These are phyloP conservation scores for Hemiscyllium ocellatum DNA, from an alignment of 2,113 vertebrate genomes.

Conservation along the genomic window DNA sequence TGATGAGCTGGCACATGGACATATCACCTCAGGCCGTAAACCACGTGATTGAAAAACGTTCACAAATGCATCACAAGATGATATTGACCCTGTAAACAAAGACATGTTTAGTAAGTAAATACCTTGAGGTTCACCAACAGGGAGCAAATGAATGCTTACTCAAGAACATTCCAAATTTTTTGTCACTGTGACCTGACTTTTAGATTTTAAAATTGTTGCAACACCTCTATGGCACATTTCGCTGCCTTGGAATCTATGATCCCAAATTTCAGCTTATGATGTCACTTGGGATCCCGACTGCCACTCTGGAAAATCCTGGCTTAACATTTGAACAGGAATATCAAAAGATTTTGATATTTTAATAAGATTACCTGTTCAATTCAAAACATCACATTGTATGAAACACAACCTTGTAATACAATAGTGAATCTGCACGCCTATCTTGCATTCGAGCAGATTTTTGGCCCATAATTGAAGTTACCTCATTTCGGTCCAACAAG, in stretches of 20 bases:
- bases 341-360: not conserved
- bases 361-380: not conserved
- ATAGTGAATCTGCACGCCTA: not conserved
- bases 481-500: not conserved
- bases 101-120: not conserved
- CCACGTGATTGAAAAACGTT: conserved; percentile 90
- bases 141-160: too few relatives aligned
- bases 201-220: too few relatives aligned
- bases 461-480: not conserved
- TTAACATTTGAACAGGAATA: not conserved
- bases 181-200: too few relatives aligned
- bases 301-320: too few relatives aligned
- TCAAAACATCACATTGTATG: not conserved
- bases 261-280: too few relatives aligned
- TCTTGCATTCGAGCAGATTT: not conserved
- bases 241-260: too few relatives aligned
- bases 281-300: too few relatives aligned
- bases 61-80: conserved; percentile 92
- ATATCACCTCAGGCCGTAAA: conserved; percentile 86
- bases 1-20: conserved; percentile 84
- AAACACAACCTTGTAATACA: not conserved
- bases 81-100: conserved; percentile 78
- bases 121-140: not conserved
- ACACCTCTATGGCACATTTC: too few relatives aligned
- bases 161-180: too few relatives aligned